Base-by-base conservation (phyloP, 2,888 invertebrate genomes). In the Brenthis daphne region DNA sequence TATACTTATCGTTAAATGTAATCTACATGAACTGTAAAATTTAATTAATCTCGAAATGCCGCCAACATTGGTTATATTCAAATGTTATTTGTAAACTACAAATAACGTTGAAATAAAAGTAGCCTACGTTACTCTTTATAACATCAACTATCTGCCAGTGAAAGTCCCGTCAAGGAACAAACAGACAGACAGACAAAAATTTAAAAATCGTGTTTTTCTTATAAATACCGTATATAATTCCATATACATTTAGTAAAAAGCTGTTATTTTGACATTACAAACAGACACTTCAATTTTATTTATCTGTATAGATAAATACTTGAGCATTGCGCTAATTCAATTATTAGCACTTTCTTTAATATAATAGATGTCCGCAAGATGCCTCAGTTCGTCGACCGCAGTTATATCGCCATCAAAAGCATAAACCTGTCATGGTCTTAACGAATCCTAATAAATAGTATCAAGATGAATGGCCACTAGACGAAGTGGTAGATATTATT, bases 401-500 rank as follows among this genome's bases (percentile, higher is more conserved):
- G 65, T 56, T 47, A 69, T 69, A 69, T 65, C 67, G 68, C 65
- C 70, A 64, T 72, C 69, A 68, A 71, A 67, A 69, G 51, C 54
- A 67, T 67, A 65, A 65, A 65, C 54, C 57, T 67, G 65, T 53
- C 65, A 67, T 51, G 63, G 65, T 71, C 47, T 58, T 69, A 73
- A 76, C 73, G 74, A 75, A 71, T 70, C 73, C 73, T 74, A 72
- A 74, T 71, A 70, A 69, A 53, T 64, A 58, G 65, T 68, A 70
- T 70, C 67, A 70, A 75, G 73, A 75, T 75, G 67, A 71, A 75
- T 74, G 70, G 63, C 51, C 37, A 37, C 43, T 47, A 14, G 57
- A 60, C 53, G 37, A 54, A 63, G 13, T 63, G 53, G 33, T 58
- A 65, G 48, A 64, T 61, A 57, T 68, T 68, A 68, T 70, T 68